phyloP scores from a whole-genome alignment of 2,888 invertebrate species.

The Ditula angustiorana region DNA sequence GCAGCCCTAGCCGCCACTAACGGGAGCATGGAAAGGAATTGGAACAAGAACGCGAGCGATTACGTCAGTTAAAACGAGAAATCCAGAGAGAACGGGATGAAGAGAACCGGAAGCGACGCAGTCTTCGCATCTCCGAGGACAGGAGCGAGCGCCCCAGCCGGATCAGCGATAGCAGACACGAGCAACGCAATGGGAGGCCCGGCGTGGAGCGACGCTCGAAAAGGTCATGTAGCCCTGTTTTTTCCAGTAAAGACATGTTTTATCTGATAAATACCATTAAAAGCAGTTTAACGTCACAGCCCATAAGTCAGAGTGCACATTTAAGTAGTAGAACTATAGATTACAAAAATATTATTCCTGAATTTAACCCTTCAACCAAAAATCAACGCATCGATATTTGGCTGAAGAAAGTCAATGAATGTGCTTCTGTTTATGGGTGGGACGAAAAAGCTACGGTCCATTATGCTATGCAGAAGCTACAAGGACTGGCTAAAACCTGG shows the following conservation, averaged over 20 bases:
- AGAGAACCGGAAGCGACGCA: too few relatives aligned
- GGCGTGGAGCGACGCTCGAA: neutral
- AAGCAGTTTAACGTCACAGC: neutral
- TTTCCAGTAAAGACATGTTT: neutral
- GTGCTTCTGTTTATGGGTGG: slow-evolving; percentile 37
- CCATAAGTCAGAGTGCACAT: neutral
- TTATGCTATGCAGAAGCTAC: slow-evolving; percentile 14
- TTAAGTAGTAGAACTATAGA: neutral
- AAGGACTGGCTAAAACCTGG: slow-evolving; percentile 14
- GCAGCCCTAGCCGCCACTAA: too few relatives aligned
- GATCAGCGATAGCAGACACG: too few relatives aligned
- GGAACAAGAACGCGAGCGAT: too few relatives aligned
- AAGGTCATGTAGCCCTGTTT: neutral
- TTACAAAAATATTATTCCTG: slow-evolving; percentile 42
- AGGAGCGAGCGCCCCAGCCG: too few relatives aligned
- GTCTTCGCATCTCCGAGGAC: too few relatives aligned
- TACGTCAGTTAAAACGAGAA: too few relatives aligned
- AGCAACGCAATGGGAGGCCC: too few relatives aligned
- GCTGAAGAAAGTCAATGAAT: slow-evolving; percentile 40
- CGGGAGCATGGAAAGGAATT: too few relatives aligned
- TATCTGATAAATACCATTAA: neutral
- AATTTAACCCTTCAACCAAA: slow-evolving; percentile 42
- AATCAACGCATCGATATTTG: slow-evolving; percentile 40
- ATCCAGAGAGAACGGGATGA: too few relatives aligned
- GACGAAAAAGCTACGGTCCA: neutral